These are phyloP conservation scores for Pogona vitticeps DNA, from an alignment of 2,113 vertebrate genomes.

Conservation along the genomic window DNA sequence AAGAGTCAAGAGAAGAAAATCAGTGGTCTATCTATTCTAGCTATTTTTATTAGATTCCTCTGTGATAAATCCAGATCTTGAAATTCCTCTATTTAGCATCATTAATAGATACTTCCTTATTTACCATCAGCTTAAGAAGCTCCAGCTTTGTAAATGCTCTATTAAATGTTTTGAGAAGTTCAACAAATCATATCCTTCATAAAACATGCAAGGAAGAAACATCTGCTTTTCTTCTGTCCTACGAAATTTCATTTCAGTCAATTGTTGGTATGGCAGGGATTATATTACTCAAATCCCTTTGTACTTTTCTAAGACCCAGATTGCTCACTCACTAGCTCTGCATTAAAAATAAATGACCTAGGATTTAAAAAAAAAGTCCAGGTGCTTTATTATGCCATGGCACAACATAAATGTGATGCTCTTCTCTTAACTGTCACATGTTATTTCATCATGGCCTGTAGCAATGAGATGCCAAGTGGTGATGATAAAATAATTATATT, in stretches of 20 bases:
- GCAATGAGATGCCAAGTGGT: constrained; percentile 23
- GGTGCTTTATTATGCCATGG: constrained; percentile 22
- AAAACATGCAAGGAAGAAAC: not conserved
- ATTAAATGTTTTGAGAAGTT: not conserved
- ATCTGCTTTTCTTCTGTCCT: not conserved
- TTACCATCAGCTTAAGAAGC: not conserved
- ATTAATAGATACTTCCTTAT: not conserved
- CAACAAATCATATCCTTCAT: not conserved
- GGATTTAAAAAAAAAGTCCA: not conserved
- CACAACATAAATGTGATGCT: not conserved
- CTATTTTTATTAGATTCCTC: not conserved
- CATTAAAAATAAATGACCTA: not conserved
- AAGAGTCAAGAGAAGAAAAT: not conserved
- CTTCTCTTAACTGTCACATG: constrained; percentile 34
- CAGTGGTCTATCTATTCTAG: not conserved
- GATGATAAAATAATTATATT: constrained; percentile 22
- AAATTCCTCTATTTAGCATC: not conserved
- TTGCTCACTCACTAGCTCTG: not conserved
- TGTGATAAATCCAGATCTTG: not conserved
- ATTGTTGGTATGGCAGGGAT: not conserved
- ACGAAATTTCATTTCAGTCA: not conserved
- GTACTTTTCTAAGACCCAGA: not conserved
- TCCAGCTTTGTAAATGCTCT: not conserved
- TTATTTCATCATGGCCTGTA: constrained; percentile 16
- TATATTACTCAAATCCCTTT: not conserved